Percentiles rank a stretch among this genome's conserved stretches.
Conservation (phyloP, 1,140 invertebrate genomes). For the Coenobita brevimanus region DNA sequence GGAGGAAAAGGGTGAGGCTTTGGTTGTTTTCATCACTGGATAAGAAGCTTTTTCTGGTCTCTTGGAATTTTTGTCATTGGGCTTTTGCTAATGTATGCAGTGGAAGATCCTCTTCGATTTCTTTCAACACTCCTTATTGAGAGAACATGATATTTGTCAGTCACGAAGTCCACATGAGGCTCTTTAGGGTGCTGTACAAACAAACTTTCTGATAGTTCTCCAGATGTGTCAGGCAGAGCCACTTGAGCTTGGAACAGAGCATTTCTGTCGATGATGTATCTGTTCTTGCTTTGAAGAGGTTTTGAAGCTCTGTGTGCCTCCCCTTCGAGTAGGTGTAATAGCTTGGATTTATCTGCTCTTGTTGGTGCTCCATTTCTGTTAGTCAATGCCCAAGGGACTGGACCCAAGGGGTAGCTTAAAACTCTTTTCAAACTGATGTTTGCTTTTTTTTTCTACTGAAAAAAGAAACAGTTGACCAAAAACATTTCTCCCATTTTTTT, state of each 20-base stretch:
- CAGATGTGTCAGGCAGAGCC: slow-evolving; percentile 1
- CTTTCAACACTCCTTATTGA: slow-evolving; percentile 9
- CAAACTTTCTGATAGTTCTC: background rate
- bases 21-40: background rate
- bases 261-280: background rate
- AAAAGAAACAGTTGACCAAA: slow-evolving; percentile 3
- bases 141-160: background rate
- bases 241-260: slow-evolving; percentile 10
- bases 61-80: background rate
- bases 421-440: slow-evolving; percentile 11
- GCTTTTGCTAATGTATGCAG: background rate
- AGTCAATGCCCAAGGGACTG: background rate
- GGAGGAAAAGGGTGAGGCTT: background rate
- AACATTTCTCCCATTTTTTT: slow-evolving; percentile 2
- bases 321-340: background rate
- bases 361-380: slow-evolving; percentile 6
- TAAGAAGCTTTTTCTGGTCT: slow-evolving; percentile 9
- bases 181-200: background rate
- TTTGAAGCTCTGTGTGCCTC: background rate
- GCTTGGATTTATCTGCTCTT: slow-evolving; percentile 11
- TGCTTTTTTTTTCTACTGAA: background rate
- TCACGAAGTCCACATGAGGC: background rate
- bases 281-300: slow-evolving; percentile 13
- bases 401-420: background rate
- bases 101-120: slow-evolving; percentile 1